Conservation (phyloP, 2,113 vertebrate species). For the Nycticorax nycticorax region DNA sequence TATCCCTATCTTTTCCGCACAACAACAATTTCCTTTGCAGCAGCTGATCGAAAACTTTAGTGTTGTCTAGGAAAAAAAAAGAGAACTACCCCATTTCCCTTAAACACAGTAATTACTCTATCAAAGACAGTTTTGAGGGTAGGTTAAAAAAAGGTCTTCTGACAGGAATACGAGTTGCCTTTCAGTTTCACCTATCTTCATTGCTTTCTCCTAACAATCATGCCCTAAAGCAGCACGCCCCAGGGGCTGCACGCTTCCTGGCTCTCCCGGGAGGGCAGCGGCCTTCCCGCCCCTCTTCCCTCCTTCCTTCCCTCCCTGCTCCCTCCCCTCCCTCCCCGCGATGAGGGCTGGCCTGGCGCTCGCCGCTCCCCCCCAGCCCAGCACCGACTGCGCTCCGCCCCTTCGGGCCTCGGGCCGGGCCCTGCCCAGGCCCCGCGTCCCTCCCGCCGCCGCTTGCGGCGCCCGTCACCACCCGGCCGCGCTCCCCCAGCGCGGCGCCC, state of each 20-base stretch:
- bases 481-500: too few species aligned
- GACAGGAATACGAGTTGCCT: rapidly evolving
- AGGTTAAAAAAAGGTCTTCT: background rate
- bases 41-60: background rate
- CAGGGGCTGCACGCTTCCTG: rapidly evolving
- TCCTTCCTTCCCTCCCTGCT: background rate
- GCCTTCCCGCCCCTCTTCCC: rapidly evolving
- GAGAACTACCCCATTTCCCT: background rate
- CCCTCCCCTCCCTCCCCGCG: background rate
- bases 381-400: background rate
- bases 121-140: background rate
- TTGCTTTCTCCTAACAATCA: background rate
- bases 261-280: background rate
- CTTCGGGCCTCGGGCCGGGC: background rate
- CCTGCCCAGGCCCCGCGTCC: background rate
- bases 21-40: background rate
- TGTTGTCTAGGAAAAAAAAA: background rate
- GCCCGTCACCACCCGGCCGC: background rate
- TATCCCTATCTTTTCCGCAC: background rate
- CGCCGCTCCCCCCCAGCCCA: background rate
- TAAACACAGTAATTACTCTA: background rate
- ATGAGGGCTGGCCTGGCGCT: rapidly evolving
- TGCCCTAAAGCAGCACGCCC: background rate
- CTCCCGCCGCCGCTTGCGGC: background rate
- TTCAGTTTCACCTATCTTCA: background rate